Evolutionary conservation across 2,888 invertebrate species (phyloP).

Genomic region (Desoria tigrina): DNA sequence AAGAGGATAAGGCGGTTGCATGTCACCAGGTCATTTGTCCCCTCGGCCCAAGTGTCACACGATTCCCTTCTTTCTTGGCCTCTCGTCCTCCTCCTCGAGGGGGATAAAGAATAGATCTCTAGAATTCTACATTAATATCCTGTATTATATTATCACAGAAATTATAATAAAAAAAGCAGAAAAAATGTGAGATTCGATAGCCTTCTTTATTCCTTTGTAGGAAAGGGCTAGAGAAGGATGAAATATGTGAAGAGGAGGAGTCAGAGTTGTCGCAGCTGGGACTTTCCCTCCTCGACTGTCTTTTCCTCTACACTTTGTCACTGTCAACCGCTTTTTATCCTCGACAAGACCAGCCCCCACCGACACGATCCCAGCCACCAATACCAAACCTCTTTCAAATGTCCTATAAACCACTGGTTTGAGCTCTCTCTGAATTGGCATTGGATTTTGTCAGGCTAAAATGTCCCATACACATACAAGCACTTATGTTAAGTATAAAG

Average conservation of each 20-base stretch:
- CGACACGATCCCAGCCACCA: not conserved
- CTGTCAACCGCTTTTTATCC: constrained; percentile 25
- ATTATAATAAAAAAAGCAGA: too few relatives aligned
- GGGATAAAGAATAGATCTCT: not conserved
- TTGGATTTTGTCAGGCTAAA: too few relatives aligned
- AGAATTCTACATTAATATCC: not conserved
- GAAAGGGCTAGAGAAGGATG: not conserved
- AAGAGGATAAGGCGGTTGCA: too few relatives aligned
- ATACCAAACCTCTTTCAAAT: constrained; percentile 5
- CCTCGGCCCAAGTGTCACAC: constrained; percentile 15
- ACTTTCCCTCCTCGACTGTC: constrained; percentile 16
- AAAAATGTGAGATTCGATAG: too few relatives aligned
- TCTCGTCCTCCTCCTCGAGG: not conserved
- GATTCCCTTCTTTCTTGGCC: constrained; percentile 10
- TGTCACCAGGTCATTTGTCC: constrained; percentile 25
- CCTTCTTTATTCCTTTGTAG: not conserved
- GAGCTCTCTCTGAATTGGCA: too few relatives aligned
- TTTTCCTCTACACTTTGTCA: constrained; percentile 20
- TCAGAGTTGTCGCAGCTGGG: constrained; percentile 20
- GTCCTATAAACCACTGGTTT: constrained; percentile 15
- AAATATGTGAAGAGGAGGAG: constrained; percentile 16
- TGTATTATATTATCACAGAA: too few relatives aligned
- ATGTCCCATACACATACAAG: too few relatives aligned
- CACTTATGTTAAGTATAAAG: too few relatives aligned
- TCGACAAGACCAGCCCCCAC: not conserved